Evolutionary conservation across 2,113 vertebrate genomes (phyloP), one percentile per base, ranked within the genome.

Genomic region (Prochilodus magdalenae): DNA sequence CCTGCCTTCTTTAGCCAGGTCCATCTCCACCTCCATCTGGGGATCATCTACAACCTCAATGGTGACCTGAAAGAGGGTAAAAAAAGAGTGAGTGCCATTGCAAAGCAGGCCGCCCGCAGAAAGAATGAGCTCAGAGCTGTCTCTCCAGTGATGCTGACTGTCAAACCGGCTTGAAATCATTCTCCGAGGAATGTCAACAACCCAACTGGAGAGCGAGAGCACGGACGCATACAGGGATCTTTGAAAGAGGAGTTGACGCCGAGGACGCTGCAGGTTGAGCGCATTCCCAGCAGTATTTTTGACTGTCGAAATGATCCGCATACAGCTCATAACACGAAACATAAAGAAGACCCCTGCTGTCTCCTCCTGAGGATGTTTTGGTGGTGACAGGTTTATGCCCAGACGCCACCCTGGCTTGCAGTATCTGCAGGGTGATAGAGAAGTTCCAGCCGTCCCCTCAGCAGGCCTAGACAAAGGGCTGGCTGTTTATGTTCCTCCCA

Each of bases 21-120:
- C 96, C 94, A 96, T 95, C 89, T 97, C 95, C 57, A 97, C 91
- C 89, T 97, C 93, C 0, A 93, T 91, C 91, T 95, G 95, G 73
- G 94, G 88, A 77, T 95, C 91, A 16, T 95, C 94, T 36, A 95
- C 94, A 55, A 96, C 96, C 90, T 97, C 94, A 0, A 96, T 96
- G 81, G 94, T 96, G 30, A 96, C 96, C 96, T 97, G 87, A 29
- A 72, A 33, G 82, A 18, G n/a, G 3, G 60, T 3, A 63, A 60
- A n/a, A n/a, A n/a, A 33, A 27, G 24, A 33, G 57, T 8, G 13
- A 40, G n/a, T 49, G 14, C 67, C 30, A 13, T 70, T 55, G 6
- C 62, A 36, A 29, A 18, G 57, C 24, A 59, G 55, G 55, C 11
- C 18, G 22, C n/a, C 1, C 10, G 5, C 55, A n/a, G n/a, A 20